Percentiles rank a stretch among this genome's conserved stretches.
Conservation (phyloP, 1,140 invertebrate genomes). For the Drosophila sulfurigaster region DNA sequence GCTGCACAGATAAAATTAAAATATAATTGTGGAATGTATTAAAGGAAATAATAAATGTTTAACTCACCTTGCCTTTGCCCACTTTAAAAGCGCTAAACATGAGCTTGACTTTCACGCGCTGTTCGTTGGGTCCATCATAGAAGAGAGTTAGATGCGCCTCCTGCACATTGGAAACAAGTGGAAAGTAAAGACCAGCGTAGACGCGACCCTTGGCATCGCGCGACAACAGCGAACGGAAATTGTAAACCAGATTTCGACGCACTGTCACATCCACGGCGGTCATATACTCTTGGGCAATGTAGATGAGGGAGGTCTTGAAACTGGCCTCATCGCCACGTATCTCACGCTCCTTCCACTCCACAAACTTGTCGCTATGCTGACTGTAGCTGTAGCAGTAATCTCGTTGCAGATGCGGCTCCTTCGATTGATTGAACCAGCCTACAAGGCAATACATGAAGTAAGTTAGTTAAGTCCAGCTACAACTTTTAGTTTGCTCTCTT, state of each 20-base stretch:
- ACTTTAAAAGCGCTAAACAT: constrained; percentile 89
- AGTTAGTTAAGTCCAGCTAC: neutral
- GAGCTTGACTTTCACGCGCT: constrained; percentile 87
- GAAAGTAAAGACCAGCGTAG: constrained; percentile 93
- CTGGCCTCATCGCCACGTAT: constrained; percentile 87
- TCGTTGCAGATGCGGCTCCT: constrained; percentile 90
- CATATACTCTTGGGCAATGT: constrained; percentile 91
- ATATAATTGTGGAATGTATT: neutral
- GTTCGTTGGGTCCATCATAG: constrained; percentile 89
- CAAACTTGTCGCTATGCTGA: constrained; percentile 89
- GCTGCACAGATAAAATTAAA: constrained; percentile 29
- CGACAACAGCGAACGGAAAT: constrained; percentile 92
- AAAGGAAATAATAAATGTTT: neutral
- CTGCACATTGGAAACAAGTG: constrained; percentile 87
- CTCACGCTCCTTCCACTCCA: constrained; percentile 92
- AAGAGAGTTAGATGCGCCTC: constrained; percentile 91
- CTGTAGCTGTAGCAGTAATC: constrained; percentile 92
- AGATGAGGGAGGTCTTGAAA: constrained; percentile 90
- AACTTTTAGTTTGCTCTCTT: constrained; percentile 45
- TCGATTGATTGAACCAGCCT: constrained; percentile 92
- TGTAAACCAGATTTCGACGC: constrained; percentile 94
- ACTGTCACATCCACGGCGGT: constrained; percentile 94
- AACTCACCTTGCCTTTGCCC: constrained; percentile 88
- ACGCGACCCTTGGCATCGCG: constrained; percentile 92
- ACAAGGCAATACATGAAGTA: neutral